Conservation (phyloP, 2,113 vertebrate genomes). For the Sturnus vulgaris region DNA sequence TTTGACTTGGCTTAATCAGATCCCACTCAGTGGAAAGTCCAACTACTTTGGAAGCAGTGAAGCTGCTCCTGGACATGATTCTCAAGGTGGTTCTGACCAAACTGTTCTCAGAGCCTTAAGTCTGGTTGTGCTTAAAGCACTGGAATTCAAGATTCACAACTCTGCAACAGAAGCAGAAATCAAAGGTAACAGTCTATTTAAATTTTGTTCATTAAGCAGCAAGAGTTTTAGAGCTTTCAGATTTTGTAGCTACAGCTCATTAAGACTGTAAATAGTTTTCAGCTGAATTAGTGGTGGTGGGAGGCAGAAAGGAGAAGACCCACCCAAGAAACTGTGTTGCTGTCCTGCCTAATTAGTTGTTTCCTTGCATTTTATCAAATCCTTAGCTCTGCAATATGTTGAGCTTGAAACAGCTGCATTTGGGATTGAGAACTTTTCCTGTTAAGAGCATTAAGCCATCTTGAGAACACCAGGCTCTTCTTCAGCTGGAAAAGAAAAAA, state of each 20-base stretch:
- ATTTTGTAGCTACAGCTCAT: background rate
- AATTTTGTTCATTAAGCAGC: background rate
- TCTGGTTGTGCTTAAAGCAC: constrained; percentile 82
- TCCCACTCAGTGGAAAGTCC: constrained; percentile 58
- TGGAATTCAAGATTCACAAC: constrained; percentile 77
- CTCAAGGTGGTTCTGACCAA: constrained; percentile 58
- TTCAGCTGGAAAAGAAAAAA: background rate
- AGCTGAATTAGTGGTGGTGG: background rate
- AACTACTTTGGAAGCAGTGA: constrained; percentile 78
- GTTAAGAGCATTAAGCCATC: background rate
- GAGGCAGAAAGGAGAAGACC: background rate
- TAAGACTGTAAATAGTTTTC: background rate
- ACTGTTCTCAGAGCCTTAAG: constrained; percentile 82
- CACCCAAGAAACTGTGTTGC: background rate
- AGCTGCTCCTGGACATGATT: background rate
- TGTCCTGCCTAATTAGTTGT: background rate
- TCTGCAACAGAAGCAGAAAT: constrained; percentile 57
- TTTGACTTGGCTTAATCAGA: constrained; percentile 69
- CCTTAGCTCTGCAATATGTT: background rate
- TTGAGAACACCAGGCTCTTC: background rate
- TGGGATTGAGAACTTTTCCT: background rate
- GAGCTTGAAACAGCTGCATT: background rate
- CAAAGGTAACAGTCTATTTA: constrained; percentile 62
- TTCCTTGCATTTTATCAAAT: background rate
- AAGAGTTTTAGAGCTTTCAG: background rate